phyloP scores from a whole-genome alignment of 2,797 vertebrate genomes.

The Amblyraja radiata region DNA sequence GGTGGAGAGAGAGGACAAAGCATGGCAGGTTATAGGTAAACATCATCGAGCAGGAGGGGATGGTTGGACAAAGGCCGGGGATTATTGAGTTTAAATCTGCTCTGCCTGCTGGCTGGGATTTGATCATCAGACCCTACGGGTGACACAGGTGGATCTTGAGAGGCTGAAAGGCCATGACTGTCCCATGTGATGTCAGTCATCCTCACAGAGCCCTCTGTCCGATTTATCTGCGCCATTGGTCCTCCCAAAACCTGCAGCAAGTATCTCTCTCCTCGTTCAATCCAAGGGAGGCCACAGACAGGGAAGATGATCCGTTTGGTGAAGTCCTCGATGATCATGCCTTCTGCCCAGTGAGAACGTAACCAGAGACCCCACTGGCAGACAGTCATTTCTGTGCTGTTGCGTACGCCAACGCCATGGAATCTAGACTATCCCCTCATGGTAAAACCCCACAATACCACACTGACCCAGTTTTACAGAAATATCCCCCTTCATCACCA shows the following conservation, averaged over 20 bases:
- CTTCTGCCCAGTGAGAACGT: not conserved
- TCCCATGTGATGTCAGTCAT: too few relatives aligned
- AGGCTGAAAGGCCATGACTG: too few relatives aligned
- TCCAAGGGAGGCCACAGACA: not conserved
- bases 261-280: not conserved
- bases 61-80: too few relatives aligned
- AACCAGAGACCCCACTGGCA: not conserved
- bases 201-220: too few relatives aligned
- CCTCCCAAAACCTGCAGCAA: not conserved
- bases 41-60: too few relatives aligned
- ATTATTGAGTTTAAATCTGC: too few relatives aligned
- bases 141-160: too few relatives aligned
- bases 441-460: not conserved
- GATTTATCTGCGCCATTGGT: not conserved
- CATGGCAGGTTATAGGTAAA: too few relatives aligned
- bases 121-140: too few relatives aligned
- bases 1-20: too few relatives aligned
- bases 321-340: not conserved
- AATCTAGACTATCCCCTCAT: not conserved
- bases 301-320: not conserved
- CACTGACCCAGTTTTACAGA: constrained; percentile 20
- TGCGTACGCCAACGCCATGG: not conserved
- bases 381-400: not conserved
- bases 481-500: not conserved
- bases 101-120: too few relatives aligned